A percentile compares a stretch with the other conserved stretches of the same genome.
Conservation (phyloP, 1,140 invertebrate genomes). For the Drosophila nannoptera region DNA sequence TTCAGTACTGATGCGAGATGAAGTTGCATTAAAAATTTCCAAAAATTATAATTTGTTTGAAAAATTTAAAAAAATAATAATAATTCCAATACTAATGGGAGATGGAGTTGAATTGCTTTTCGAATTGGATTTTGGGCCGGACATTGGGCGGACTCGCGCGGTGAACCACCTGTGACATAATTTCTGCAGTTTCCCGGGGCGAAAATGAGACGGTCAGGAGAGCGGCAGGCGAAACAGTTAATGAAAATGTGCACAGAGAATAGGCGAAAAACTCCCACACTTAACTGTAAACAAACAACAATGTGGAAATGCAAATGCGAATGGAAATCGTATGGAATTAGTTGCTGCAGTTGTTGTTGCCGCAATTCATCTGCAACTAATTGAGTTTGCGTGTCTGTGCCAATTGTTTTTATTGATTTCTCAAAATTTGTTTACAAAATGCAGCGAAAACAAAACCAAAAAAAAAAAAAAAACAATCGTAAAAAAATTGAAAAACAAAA, state of each 20-base stretch:
- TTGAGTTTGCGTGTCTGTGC: constrained; percentile 72
- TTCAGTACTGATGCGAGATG: no score
- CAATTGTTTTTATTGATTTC: constrained; percentile 68
- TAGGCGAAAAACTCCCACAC: constrained; percentile 39
- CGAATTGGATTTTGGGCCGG: no score
- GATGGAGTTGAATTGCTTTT: no score
- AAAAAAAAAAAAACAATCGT: constrained; percentile 33
- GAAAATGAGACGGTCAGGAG: not conserved
- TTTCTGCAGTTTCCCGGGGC: constrained; percentile 10
- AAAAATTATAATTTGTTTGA: no score
- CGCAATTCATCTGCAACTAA: constrained; percentile 52
- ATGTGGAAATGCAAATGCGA: constrained; percentile 16
- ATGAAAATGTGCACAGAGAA: constrained; percentile 3
- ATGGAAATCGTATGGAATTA: constrained; percentile 34
- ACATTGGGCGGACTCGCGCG: not conserved
- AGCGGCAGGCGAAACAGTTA: not conserved
- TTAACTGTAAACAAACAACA: constrained; percentile 43
- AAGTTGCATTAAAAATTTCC: no score
- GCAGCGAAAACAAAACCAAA: constrained; percentile 33
- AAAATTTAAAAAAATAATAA: no score
- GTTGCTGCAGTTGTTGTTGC: constrained; percentile 10
- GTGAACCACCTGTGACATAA: constrained; percentile 16
- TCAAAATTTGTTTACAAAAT: constrained; percentile 67
- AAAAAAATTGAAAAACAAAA: constrained; percentile 3
- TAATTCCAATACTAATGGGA: no score